Conservation (phyloP, 2,113 vertebrate genomes). For the Chaetura pelagica region DNA sequence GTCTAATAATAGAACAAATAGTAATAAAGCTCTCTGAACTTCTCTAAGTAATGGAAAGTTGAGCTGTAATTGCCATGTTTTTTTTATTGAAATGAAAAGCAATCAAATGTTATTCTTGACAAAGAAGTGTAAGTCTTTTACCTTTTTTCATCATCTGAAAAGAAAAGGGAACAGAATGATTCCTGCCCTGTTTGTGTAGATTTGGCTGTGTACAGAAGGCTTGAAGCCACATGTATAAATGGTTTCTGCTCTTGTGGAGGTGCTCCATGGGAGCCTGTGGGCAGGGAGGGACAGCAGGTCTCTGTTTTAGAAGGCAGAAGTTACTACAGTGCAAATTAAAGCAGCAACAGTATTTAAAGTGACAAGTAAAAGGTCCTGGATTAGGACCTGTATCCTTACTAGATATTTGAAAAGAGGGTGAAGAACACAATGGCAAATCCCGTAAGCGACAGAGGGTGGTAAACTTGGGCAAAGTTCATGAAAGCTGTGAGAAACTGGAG, state of each 20-base stretch:
- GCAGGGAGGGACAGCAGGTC: not conserved
- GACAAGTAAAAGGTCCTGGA: not conserved
- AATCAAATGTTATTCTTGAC: not conserved
- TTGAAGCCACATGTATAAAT: not conserved
- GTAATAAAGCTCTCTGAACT: not conserved
- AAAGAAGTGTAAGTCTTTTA: not conserved
- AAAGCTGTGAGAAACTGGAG: conserved; percentile 20
- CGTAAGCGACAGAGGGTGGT: not conserved
- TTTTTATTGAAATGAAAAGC: not conserved
- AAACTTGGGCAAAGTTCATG: not conserved
- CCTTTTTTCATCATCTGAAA: not conserved
- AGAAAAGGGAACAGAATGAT: not conserved
- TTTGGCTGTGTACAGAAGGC: not conserved
- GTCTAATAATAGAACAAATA: not conserved
- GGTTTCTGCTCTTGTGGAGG: not conserved
- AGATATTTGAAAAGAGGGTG: not conserved
- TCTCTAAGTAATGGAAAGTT: not conserved
- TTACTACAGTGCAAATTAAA: not conserved
- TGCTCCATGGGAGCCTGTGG: not conserved
- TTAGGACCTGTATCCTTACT: not conserved
- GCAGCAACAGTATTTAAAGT: not conserved
- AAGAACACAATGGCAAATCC: not conserved
- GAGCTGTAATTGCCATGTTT: not conserved
- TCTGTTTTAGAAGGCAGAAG: not conserved
- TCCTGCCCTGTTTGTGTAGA: not conserved